A percentile compares a stretch with the other conserved stretches of the same genome.
These are phyloP conservation scores for Choreutis nemorana DNA, from an alignment of 2,888 invertebrate species.

Conservation along the genomic window DNA sequence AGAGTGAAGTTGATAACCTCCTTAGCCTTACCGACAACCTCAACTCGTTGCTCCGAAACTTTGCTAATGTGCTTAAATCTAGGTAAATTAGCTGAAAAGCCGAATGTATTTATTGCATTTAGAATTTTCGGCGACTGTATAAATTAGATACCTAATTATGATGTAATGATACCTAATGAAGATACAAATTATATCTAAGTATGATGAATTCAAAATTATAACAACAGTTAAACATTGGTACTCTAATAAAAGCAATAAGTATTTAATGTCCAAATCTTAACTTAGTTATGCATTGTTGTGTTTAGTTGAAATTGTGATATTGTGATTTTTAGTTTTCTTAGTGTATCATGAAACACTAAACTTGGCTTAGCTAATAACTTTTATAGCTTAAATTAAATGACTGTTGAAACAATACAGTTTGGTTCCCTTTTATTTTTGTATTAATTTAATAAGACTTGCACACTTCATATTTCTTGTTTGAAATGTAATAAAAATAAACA, in stretches of 20 bases:
- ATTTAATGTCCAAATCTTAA: constrained; percentile 38
- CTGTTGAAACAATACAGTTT: constrained; percentile 42
- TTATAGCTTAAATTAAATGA: constrained; percentile 36
- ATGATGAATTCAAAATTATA: constrained; percentile 22
- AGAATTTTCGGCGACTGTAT: constrained; percentile 52
- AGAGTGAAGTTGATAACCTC: constrained; percentile 49
- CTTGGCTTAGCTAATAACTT: constrained; percentile 34
- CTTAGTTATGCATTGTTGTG: constrained; percentile 41
- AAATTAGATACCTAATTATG: constrained; percentile 40
- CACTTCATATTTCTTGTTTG: constrained; percentile 49
- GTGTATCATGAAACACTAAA: constrained; percentile 22
- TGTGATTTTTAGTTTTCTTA: constrained; percentile 42
- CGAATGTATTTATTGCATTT: constrained; percentile 58
- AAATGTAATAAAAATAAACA: constrained; percentile 50
- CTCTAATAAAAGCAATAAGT: constrained; percentile 36
- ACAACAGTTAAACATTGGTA: constrained; percentile 27
- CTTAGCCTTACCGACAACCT: constrained; percentile 38
- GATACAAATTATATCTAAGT: constrained; percentile 37
- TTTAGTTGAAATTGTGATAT: constrained; percentile 61
- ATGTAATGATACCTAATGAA: constrained; percentile 36
- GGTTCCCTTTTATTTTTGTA: constrained; percentile 62
- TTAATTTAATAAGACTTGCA: constrained; percentile 47
- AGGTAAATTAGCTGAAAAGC: constrained; percentile 40
- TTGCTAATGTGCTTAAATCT: constrained; percentile 63
- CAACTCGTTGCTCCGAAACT: constrained; percentile 46